Conservation (phyloP, 1,140 invertebrate species). For the Drosophila sucinea region DNA sequence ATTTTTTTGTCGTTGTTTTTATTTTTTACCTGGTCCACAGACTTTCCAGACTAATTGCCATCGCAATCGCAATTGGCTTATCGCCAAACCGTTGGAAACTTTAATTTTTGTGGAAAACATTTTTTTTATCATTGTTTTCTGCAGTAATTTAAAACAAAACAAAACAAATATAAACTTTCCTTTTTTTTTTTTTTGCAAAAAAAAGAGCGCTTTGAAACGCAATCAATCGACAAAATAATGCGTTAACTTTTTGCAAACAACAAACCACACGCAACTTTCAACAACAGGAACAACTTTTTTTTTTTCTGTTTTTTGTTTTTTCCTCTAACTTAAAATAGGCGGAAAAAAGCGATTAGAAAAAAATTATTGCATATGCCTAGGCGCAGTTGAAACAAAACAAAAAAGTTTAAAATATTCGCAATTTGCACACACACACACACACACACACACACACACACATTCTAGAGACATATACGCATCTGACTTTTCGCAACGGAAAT, state of each 20-base stretch:
- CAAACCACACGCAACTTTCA: constrained; percentile 70
- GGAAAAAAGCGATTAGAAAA: constrained; percentile 74
- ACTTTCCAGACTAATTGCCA: constrained; percentile 70
- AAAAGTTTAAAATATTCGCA: constrained; percentile 65
- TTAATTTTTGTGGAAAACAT: constrained; percentile 63
- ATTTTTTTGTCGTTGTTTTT: constrained; percentile 8
- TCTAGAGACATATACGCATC: constrained; percentile 36
- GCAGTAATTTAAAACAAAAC: constrained; percentile 68
- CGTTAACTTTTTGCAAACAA: constrained; percentile 75
- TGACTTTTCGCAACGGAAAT: constrained; percentile 30
- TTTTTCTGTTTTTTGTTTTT: neutral
- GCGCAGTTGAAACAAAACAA: constrained; percentile 35
- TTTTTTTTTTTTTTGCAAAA: constrained; percentile 17
- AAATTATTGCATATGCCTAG: constrained; percentile 54
- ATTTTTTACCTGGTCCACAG: constrained; percentile 1
- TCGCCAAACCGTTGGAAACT: constrained; percentile 40
- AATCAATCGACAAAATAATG: constrained; percentile 80
- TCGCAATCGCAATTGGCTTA: constrained; percentile 47
- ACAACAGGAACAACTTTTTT: constrained; percentile 25
- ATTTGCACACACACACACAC: constrained; percentile 26
- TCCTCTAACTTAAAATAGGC: constrained; percentile 41
- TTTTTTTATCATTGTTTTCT: constrained; percentile 77
- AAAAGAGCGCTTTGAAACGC: constrained; percentile 55
- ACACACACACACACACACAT: constrained; percentile 2
- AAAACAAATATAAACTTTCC: constrained; percentile 12